Base-by-base conservation (phyloP, 2,888 invertebrate genomes). In the Pteria penguin region DNA sequence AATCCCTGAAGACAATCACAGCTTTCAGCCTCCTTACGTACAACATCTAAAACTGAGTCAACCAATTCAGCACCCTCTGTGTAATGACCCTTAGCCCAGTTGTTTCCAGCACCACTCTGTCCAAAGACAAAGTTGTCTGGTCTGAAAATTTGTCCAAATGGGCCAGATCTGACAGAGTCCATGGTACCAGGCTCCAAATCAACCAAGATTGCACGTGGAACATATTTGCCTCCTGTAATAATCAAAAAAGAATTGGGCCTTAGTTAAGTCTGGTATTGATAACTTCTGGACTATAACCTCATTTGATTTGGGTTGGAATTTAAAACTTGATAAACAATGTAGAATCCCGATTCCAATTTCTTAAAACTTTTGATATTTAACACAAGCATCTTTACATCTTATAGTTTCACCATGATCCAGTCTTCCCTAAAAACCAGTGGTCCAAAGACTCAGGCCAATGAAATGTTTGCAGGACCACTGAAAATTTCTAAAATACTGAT, bases 181-280 rank as follows among this genome's bases (percentile, higher is more conserved):
- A 98, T 98, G 88, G 97, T 98, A 86, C 98, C 97, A 66, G 97
- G 97, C 93, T 98, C 98, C 91, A 98, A 93, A 92, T 98, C 98
- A 81, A 98, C 96, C 80, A 98, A 94, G 91, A 98, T 95, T 88
- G 97, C 97, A 84, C 97, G 94, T 26, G 97, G 97, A 79, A 98
- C 97, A 93, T 97, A 98, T 93, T 97, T 97, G 87, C 96, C 97
- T 67, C 87, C 87, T 82, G 72, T 26, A 82, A 76, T 14, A 36
- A 66, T 27, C 26, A 55, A 32, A 62, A n/a, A 61, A 27, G 24
- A n/a, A n/a, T n/a, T n/a, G n/a, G n/a, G n/a, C n/a, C n/a, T n/a
- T n/a, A n/a, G n/a, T n/a, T n/a, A n/a, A n/a, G n/a, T n/a, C n/a
- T n/a, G n/a, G n/a, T n/a, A n/a, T n/a, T n/a, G n/a, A n/a, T n/a